phyloP scores from a whole-genome alignment of 1,140 invertebrate genomes.

The Drosophila bifasciata region DNA sequence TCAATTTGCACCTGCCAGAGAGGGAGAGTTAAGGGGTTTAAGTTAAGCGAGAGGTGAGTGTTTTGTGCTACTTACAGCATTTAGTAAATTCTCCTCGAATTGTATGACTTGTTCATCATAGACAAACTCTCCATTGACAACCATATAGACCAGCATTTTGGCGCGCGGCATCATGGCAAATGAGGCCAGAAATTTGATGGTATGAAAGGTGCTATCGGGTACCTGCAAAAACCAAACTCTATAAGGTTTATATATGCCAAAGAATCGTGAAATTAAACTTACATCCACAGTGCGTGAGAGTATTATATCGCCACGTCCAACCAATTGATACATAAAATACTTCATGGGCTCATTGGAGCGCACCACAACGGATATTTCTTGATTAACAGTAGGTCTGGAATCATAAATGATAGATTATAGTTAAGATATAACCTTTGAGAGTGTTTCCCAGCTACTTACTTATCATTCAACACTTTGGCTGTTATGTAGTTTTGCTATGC shows the following conservation, averaged over 20 bases:
- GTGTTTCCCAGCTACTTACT: slow-evolving; percentile 63
- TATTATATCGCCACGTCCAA: slow-evolving; percentile 94
- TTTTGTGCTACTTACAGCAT: slow-evolving; percentile 86
- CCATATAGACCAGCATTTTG: slow-evolving; percentile 91
- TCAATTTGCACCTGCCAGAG: slow-evolving; percentile 67
- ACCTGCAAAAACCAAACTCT: slow-evolving; percentile 21
- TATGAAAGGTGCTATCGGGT: slow-evolving; percentile 79
- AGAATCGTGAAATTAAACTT: slow-evolving; percentile 18
- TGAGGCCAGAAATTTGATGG: slow-evolving; percentile 88
- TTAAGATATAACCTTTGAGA: too few relatives aligned
- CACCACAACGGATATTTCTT: slow-evolving; percentile 92
- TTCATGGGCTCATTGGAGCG: slow-evolving; percentile 92
- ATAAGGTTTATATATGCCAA: neutral
- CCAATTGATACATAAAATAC: slow-evolving; percentile 91
- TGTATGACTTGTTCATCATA: slow-evolving; percentile 93
- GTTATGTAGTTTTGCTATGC: slow-evolving; percentile 90
- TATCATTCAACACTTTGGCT: slow-evolving; percentile 88
- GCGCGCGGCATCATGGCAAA: slow-evolving; percentile 93
- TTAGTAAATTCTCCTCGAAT: slow-evolving; percentile 91
- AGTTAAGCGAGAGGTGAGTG: too few relatives aligned
- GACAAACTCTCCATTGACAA: slow-evolving; percentile 92
- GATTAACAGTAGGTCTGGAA: slow-evolving; percentile 87
- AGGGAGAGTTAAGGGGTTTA: neutral
- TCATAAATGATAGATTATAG: neutral
- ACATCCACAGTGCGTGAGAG: slow-evolving; percentile 88